Percentiles rank a stretch among this genome's conserved stretches.
Conservation (phyloP, 2,113 vertebrate genomes). For the Bettongia penicillata region DNA sequence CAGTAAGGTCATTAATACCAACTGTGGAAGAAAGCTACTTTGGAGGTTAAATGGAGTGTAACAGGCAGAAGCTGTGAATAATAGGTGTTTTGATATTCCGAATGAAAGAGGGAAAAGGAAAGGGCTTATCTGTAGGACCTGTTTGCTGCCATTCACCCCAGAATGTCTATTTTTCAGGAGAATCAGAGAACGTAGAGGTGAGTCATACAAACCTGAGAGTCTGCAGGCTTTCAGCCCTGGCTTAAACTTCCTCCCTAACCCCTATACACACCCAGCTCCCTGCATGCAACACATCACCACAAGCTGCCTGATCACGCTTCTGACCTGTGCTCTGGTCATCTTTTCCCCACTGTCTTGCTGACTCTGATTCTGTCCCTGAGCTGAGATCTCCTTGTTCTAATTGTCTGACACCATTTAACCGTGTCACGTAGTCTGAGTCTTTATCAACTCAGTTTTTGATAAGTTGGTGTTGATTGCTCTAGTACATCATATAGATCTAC, state of each 20-base stretch:
- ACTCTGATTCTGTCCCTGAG: neutral
- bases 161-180: neutral
- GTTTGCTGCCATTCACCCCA: neutral
- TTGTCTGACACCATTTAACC: neutral
- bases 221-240: neutral
- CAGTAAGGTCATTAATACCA: neutral
- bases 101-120: neutral
- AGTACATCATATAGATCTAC: neutral
- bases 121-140: neutral
- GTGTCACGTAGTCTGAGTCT: neutral
- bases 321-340: neutral
- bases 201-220: neutral
- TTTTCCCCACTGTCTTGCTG: neutral
- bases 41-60: neutral
- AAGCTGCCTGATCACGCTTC: neutral
- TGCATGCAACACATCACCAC: neutral
- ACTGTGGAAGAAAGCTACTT: neutral
- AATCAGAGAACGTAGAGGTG: neutral
- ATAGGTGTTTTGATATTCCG: neutral
- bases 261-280: neutral
- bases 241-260: neutral
- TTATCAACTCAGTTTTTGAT: neutral
- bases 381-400: neutral
- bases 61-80: neutral
- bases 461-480: neutral